Percentiles rank a stretch among this genome's conserved stretches.
Evolutionary conservation across 2,113 vertebrate species (phyloP).

Genomic region (Prionailurus bengalensis): DNA sequence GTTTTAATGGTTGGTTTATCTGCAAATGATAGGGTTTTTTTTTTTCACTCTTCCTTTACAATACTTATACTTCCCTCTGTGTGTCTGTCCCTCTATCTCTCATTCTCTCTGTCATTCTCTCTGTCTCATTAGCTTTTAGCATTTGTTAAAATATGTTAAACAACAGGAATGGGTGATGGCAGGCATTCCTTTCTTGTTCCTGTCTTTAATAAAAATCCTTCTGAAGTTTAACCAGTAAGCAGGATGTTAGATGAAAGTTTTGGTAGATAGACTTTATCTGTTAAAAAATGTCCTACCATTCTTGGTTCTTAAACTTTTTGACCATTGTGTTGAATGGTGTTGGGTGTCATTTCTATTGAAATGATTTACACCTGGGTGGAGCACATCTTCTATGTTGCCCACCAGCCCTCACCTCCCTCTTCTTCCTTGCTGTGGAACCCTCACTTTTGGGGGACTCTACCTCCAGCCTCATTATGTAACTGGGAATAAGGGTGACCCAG

Average conservation of each 20-base stretch:
- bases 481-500: neutral
- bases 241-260: neutral
- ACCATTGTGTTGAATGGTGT: neutral
- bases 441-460: neutral
- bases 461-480: neutral
- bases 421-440: neutral
- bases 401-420: rapidly evolving
- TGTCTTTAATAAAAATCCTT: neutral
- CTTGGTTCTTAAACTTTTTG: neutral
- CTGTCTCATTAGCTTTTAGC: neutral
- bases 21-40: neutral
- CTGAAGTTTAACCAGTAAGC: neutral
- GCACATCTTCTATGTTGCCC: no score
- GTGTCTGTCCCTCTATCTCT: neutral
- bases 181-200: neutral
- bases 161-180: neutral
- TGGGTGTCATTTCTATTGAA: neutral
- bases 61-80: neutral
- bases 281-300: neutral
- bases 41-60: neutral
- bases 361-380: neutral
- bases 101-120: neutral
- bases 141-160: neutral
- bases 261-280: neutral
- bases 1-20: neutral